A percentile compares a stretch with the other conserved stretches of the same genome.
Evolutionary conservation across 2,888 invertebrate genomes (phyloP).

Genomic region (Cenopis cana): DNA sequence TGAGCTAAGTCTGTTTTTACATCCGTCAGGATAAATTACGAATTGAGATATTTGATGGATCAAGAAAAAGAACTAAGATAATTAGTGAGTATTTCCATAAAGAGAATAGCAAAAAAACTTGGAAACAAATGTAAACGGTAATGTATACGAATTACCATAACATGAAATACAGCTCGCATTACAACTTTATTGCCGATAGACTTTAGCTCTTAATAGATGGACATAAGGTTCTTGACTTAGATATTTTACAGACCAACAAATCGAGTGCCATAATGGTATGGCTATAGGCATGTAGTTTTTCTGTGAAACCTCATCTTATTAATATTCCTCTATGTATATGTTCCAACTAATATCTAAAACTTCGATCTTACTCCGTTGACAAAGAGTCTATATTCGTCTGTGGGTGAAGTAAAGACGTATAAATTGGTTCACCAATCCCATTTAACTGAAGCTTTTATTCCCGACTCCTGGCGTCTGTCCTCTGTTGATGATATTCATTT

Average conservation of each 20-base stretch:
- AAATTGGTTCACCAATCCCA: not conserved
- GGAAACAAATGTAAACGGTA: conserved; percentile 3
- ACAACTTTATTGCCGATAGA: not conserved
- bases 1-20: not conserved
- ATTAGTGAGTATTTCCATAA: conserved; percentile 19
- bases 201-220: not conserved
- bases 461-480: not conserved
- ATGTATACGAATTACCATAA: conserved; percentile 17
- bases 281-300: not conserved
- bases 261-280: not conserved
- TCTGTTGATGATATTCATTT: not conserved
- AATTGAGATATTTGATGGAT: conserved; percentile 15
- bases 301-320: not conserved
- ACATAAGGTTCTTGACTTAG: not conserved
- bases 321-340: not conserved
- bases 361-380: not conserved
- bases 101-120: conserved; percentile 6
- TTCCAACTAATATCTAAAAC: not conserved
- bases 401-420: not conserved
- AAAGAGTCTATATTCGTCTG: not conserved
- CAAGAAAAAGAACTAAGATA: conserved; percentile 13
- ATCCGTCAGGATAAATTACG: conserved; percentile 2
- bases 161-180: not conserved
- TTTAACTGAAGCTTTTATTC: not conserved
- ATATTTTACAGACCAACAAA: not conserved